Conservation (phyloP, 2,888 invertebrate species). For the Tromatobia lineatoria region DNA sequence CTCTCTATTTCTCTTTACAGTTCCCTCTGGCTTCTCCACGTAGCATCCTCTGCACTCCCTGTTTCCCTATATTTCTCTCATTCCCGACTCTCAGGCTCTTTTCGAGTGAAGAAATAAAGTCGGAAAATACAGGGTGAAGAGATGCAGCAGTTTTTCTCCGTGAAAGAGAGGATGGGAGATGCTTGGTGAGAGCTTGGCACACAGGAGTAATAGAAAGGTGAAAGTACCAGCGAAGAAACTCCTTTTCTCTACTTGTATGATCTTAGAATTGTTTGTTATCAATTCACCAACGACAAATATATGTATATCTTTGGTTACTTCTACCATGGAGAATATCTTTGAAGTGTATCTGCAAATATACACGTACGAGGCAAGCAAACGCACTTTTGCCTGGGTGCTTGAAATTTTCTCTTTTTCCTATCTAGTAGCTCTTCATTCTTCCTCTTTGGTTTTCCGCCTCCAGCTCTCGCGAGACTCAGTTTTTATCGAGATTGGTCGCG, state of each 20-base stretch:
- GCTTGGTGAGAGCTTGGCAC: constrained; percentile 36
- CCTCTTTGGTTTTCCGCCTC: constrained; percentile 61
- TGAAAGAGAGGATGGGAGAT: constrained; percentile 21
- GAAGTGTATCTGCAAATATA: constrained; percentile 82
- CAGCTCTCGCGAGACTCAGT: constrained; percentile 56
- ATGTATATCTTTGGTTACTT: constrained; percentile 57
- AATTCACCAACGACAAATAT: constrained; percentile 72
- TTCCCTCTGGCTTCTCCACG: constrained; percentile 26
- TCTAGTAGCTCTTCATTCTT: constrained; percentile 55
- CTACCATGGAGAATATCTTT: constrained; percentile 75
- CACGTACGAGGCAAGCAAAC: constrained; percentile 78
- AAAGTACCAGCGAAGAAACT: constrained; percentile 37
- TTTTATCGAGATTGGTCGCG: constrained; percentile 81
- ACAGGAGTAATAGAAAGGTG: constrained; percentile 19
- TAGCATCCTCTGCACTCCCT: constrained; percentile 21
- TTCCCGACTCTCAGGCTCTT: constrained; percentile 31
- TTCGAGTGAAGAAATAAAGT: constrained; percentile 50
- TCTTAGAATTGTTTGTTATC: constrained; percentile 78
- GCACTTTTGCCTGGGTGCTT: constrained; percentile 72
- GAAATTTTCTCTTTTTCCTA: constrained; percentile 46
- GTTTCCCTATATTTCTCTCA: constrained; percentile 50
- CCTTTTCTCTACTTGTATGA: constrained; percentile 55
- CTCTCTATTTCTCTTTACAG: constrained; percentile 48
- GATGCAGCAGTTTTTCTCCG: constrained; percentile 48
- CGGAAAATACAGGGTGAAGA: constrained; percentile 55